Conservation (phyloP, 1,140 invertebrate species). For the Drosophila pseudoobscura region DNA sequence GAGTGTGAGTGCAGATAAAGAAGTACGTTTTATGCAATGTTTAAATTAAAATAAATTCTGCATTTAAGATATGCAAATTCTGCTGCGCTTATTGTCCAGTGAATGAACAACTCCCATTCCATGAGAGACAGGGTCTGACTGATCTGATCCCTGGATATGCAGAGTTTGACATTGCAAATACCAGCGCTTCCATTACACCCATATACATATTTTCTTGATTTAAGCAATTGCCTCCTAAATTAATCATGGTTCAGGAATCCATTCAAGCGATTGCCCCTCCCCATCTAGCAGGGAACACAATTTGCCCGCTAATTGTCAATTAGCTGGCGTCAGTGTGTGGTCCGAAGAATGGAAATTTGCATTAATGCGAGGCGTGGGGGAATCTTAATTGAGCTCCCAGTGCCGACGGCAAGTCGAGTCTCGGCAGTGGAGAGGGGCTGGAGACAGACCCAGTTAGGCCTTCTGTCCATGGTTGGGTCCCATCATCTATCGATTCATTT, state of each 20-base stretch:
- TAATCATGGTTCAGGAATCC: slow-evolving; percentile 29
- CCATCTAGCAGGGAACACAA: slow-evolving; percentile 52
- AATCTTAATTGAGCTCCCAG: slow-evolving; percentile 9
- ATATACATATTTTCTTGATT: slow-evolving; percentile 36
- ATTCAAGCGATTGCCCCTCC: slow-evolving; percentile 24
- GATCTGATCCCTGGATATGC: not conserved
- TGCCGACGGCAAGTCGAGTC: slow-evolving; percentile 48
- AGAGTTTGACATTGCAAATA: not conserved
- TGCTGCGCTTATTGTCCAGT: slow-evolving; percentile 35
- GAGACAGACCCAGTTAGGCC: no score
- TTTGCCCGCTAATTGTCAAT: slow-evolving; percentile 63
- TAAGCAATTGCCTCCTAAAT: slow-evolving; percentile 50
- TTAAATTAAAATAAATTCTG: slow-evolving; percentile 71
- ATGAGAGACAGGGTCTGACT: no score
- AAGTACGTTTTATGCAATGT: slow-evolving; percentile 68
- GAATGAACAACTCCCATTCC: not conserved
- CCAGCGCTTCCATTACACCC: no score
- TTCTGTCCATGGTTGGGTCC: no score
- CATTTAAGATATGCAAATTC: slow-evolving; percentile 67
- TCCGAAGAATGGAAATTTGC: slow-evolving; percentile 30
- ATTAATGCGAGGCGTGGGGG: slow-evolving; percentile 16
- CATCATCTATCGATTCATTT: no score
- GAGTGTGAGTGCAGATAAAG: slow-evolving; percentile 59
- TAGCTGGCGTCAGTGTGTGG: slow-evolving; percentile 37
- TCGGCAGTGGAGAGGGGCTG: no score